Conservation (phyloP, 2,113 vertebrate species). For the Kryptolebias marmoratus region DNA sequence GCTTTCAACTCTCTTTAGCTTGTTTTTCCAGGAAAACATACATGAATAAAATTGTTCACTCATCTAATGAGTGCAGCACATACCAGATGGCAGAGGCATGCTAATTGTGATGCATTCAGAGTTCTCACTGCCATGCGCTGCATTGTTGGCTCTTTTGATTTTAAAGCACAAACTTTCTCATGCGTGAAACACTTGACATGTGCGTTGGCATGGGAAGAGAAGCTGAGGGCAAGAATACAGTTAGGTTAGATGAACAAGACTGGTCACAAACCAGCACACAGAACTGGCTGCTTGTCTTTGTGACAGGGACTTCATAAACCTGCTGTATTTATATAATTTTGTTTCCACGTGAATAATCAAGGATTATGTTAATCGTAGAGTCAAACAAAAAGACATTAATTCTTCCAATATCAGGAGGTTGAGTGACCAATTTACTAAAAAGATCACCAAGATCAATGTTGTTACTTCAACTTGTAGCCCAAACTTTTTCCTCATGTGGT, state of each 20-base stretch:
- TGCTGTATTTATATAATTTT: constrained; percentile 43
- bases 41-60: constrained; percentile 50
- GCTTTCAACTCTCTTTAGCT: constrained; percentile 45
- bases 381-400: not conserved
- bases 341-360: constrained; percentile 18
- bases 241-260: constrained; percentile 58
- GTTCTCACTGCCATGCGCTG: constrained; percentile 32
- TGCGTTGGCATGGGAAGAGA: constrained; percentile 47
- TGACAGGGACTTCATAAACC: constrained; percentile 44
- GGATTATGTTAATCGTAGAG: constrained; percentile 17
- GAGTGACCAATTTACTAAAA: constrained; percentile 10
- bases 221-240: constrained; percentile 42
- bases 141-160: constrained; percentile 49
- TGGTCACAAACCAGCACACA: constrained; percentile 53
- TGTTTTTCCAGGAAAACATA: constrained; percentile 40
- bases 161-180: constrained; percentile 31
- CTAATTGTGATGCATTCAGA: constrained; percentile 60
- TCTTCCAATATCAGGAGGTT: constrained; percentile 15
- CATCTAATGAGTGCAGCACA: constrained; percentile 32
- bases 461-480: constrained; percentile 29
- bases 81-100: constrained; percentile 50
- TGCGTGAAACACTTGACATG: constrained; percentile 63
- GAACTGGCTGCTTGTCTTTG: constrained; percentile 24
- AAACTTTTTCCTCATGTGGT: constrained; percentile 32
- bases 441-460: constrained; percentile 45